These are phyloP conservation scores for Oscheius onirici DNA, from an alignment of 2,888 invertebrate species.

Conservation along the genomic window DNA sequence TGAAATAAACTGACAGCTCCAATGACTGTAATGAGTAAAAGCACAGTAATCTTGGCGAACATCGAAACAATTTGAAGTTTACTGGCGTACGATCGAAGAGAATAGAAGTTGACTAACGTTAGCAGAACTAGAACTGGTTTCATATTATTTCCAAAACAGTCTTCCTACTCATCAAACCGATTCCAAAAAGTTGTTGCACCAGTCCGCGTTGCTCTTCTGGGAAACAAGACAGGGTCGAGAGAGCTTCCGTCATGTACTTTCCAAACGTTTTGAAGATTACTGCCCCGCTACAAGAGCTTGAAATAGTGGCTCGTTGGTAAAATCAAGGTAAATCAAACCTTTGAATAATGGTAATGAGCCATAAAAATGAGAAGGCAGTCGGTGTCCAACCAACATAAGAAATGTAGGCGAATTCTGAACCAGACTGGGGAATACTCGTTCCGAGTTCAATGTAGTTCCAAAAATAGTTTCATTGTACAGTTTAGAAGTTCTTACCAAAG, in stretches of 20 bases:
- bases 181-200: conserved; percentile 42
- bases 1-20: conserved; percentile 45
- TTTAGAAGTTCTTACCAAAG: conserved; percentile 10
- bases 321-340: conserved; percentile 31
- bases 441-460: conserved; percentile 57
- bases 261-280: conserved; percentile 51
- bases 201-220: conserved; percentile 15
- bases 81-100: conserved; percentile 46
- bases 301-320: not conserved
- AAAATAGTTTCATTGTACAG: not conserved
- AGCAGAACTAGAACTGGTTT: conserved; percentile 41
- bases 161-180: conserved; percentile 47
- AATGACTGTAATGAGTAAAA: conserved; percentile 43
- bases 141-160: not conserved
- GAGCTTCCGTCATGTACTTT: conserved; percentile 45
- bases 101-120: conserved; percentile 49
- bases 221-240: conserved; percentile 43
- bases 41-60: conserved; percentile 46
- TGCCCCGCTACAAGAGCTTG: conserved; percentile 46
- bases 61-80: conserved; percentile 48
- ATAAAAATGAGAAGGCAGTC: conserved; percentile 51
- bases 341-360: conserved; percentile 46
- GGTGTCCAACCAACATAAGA: conserved; percentile 54
- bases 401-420: conserved; percentile 52
- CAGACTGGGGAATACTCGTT: conserved; percentile 53